Conservation (phyloP, 2,113 vertebrate species). For the Alosa alosa region DNA sequence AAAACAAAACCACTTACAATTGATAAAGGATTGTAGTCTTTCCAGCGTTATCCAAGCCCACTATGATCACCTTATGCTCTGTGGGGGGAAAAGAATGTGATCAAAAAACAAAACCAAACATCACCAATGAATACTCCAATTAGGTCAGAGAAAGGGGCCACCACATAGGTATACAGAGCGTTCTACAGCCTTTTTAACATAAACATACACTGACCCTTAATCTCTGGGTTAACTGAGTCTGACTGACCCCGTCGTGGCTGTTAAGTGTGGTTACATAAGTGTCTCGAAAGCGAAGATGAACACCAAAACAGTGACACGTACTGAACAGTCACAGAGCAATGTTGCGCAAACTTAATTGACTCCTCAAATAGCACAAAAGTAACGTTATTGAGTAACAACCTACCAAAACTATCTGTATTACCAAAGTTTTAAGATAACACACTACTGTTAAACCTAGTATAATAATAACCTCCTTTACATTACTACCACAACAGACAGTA, state of each 20-base stretch:
- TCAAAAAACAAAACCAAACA: neutral
- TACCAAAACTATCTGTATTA: too few species aligned
- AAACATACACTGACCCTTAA: neutral
- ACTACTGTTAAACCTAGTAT: too few species aligned
- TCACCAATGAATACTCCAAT: neutral
- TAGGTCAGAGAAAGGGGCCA: neutral
- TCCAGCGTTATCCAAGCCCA: slow-evolving; percentile 83
- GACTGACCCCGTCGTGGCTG: neutral
- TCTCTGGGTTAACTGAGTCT: neutral
- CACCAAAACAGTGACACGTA: neutral
- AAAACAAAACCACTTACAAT: slow-evolving; percentile 70
- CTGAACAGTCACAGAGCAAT: neutral
- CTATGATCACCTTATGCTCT: slow-evolving; percentile 85
- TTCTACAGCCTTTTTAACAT: neutral
- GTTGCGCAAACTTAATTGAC: neutral
- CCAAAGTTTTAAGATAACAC: too few species aligned
- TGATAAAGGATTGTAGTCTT: slow-evolving; percentile 84
- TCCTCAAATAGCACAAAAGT: neutral
- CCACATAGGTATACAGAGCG: neutral
- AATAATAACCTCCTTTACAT: neutral
- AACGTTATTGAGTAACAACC: neutral
- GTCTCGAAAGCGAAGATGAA: neutral
- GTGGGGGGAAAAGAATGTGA: slow-evolving; percentile 26
- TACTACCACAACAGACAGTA: neutral
- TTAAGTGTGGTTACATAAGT: neutral